Evolutionary conservation across 2,888 invertebrate genomes (phyloP), one percentile per base, ranked within the genome.

Genomic region (Lepetodrilus schrolli): DNA sequence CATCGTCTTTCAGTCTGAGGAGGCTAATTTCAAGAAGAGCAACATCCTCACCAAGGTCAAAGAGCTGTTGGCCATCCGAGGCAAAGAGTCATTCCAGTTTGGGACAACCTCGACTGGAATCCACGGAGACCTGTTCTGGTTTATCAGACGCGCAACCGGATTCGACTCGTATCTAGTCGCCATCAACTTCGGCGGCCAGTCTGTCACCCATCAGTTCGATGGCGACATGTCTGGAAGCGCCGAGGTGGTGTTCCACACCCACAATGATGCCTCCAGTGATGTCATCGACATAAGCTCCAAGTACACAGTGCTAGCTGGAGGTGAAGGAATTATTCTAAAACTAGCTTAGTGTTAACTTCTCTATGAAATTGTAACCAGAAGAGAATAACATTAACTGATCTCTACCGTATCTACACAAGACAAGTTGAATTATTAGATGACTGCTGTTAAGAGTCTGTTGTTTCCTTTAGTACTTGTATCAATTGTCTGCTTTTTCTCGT

Each of bases 21-120:
- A 38, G 21, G 72, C 72, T 17, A 4, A 23, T 1, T 66, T 47
- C 30, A 47, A 21, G 20, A 2, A n/a, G 21, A 17, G 30, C 2
- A 43, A 23, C 20, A 66, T 48, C n/a, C 48, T 34, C 47, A 74
- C 89, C 36, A 77, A 86, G 66, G 81, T 86, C 7, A 86, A 83
- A 78, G 75, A 70, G 10, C 72, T 80, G 4, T 74, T 90, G n/a
- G 74, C 79, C 3, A 34, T 78, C 8, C 80, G 90, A 2, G 37
- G 74, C 3, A 80, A 84, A n/a, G 88, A 87, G 34, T 88, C 90
- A 0, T 80, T 90, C 77, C 86, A 85, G 76, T 90, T 84, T 82
- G 90, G 90, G 1, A 34, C 47, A 4, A 74, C 26, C 36, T 37
- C 4, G 2, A 66, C 72, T 49, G 74, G 77, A 5, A 66, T 77